phyloP scores from a whole-genome alignment of 2,888 invertebrate genomes.

The Psylliodes chrysocephalus region DNA sequence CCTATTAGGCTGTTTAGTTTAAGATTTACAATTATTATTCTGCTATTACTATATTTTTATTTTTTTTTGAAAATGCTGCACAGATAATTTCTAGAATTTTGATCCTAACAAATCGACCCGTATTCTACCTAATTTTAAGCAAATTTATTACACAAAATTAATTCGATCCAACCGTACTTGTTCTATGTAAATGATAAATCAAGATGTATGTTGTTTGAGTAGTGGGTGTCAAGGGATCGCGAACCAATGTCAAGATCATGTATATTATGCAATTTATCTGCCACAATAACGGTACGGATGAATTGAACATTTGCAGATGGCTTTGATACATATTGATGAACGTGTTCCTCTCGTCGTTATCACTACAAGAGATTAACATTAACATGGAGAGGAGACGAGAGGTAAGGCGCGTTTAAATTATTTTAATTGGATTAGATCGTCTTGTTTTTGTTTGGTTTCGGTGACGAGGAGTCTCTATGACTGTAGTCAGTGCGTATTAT shows the following conservation, averaged over 20 bases:
- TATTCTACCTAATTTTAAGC: too few species aligned
- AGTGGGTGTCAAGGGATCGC: slow-evolving; percentile 40
- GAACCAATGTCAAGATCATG: slow-evolving; percentile 42
- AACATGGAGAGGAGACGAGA: background rate
- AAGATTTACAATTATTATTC: too few species aligned
- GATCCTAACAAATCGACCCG: too few species aligned
- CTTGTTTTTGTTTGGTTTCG: background rate
- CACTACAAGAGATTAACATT: slow-evolving; percentile 16
- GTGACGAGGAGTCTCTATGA: background rate
- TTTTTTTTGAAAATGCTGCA: too few species aligned
- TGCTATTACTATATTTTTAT: too few species aligned
- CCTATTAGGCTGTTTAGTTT: too few species aligned
- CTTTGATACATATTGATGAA: slow-evolving; percentile 36
- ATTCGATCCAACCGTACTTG: too few species aligned
- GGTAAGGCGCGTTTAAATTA: background rate
- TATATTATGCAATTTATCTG: slow-evolving; percentile 39
- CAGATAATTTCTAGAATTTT: too few species aligned
- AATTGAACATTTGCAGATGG: slow-evolving; percentile 29
- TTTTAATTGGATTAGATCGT: background rate
- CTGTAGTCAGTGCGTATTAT: too few species aligned
- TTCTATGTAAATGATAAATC: too few species aligned
- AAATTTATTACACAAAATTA: too few species aligned
- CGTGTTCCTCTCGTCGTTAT: slow-evolving; percentile 23
- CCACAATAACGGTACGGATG: slow-evolving; percentile 26
- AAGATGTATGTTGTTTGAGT: slow-evolving; percentile 5